Conservation (phyloP, 2,113 vertebrate genomes). For the Peromyscus maniculatus region DNA sequence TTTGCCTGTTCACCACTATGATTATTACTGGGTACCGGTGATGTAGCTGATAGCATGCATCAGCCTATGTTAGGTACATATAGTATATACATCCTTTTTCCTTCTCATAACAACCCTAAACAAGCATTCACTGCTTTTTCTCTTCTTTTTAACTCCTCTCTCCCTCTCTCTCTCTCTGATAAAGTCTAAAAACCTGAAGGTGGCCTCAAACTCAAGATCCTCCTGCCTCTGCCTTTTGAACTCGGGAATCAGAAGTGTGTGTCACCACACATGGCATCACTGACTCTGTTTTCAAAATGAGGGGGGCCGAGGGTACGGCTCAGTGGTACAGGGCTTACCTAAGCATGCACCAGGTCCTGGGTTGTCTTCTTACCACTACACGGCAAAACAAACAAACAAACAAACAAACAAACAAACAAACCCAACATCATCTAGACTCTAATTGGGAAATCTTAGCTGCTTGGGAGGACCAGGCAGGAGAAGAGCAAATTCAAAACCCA, state of each 20-base stretch:
- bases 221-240: not conserved
- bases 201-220: not conserved
- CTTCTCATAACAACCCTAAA: not conserved
- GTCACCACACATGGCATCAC: not conserved
- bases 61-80: not conserved
- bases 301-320: not conserved
- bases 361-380: not conserved
- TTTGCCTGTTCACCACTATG: not conserved
- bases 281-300: not conserved
- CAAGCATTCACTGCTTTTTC: not conserved
- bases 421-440: not conserved
- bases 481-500: not conserved
- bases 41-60: not conserved
- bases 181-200: not conserved
- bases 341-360: not conserved
- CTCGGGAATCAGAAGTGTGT: not conserved
- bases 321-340: not conserved
- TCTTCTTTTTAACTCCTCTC: not conserved
- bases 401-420: not conserved
- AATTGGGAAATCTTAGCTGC: not conserved
- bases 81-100: not conserved
- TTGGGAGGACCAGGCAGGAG: not conserved
- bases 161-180: not conserved
- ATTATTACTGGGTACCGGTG: not conserved
- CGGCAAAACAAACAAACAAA: too few species aligned